A percentile compares a stretch with the other conserved stretches of the same genome.
Conservation (phyloP, 2,113 vertebrate genomes). For the Heterochromis multidens region DNA sequence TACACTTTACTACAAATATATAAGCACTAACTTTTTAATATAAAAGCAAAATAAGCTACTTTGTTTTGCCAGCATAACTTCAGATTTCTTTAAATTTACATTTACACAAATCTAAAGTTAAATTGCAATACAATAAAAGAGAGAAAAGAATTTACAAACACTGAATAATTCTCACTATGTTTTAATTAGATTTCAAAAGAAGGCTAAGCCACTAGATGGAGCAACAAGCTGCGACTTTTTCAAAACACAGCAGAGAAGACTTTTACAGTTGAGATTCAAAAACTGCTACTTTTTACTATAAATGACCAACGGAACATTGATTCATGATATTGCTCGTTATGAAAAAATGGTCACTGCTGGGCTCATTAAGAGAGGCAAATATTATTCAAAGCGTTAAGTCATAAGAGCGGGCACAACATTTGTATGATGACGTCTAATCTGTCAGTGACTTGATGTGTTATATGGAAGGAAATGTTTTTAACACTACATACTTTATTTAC, state of each 20-base stretch:
- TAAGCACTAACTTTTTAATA: not conserved
- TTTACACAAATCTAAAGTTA: not conserved
- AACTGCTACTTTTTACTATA: not conserved
- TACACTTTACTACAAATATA: not conserved
- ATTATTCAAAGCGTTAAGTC: not conserved
- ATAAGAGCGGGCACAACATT: not conserved
- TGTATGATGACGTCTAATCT: not conserved
- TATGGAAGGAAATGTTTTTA: not conserved
- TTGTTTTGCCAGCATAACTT: not conserved
- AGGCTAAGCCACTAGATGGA: not conserved
- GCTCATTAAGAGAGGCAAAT: not conserved
- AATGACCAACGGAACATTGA: not conserved
- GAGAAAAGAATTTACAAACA: not conserved
- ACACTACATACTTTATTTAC: not conserved
- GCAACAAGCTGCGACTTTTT: not conserved
- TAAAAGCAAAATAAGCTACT: not conserved
- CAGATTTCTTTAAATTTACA: not conserved
- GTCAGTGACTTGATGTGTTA: not conserved
- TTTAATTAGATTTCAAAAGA: not conserved
- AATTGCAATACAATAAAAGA: not conserved
- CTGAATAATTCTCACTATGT: not conserved
- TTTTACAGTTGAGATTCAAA: not conserved
- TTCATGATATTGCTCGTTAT: not conserved
- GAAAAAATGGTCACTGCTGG: not conserved
- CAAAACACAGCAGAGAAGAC: not conserved